These are phyloP conservation scores for Glaucidium brasilianum DNA, from an alignment of 2,113 vertebrate genomes.

Conservation along the genomic window DNA sequence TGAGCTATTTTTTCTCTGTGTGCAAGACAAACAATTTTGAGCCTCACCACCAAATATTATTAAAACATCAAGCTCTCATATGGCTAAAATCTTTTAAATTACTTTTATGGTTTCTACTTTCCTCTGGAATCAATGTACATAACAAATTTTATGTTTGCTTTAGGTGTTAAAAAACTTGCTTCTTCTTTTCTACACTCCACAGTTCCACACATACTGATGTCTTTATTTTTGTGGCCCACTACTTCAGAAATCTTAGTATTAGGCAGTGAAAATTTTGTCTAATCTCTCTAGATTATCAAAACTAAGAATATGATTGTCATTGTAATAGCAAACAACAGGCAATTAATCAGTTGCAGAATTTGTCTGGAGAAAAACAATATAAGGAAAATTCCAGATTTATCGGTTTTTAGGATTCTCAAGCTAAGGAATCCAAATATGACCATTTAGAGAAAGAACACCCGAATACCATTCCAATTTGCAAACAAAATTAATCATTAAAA, in stretches of 20 bases:
- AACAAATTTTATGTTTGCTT: background rate
- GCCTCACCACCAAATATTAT: background rate
- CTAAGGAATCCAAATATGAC: background rate
- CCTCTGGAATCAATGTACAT: background rate
- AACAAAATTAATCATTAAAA: constrained; percentile 1
- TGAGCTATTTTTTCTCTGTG: background rate
- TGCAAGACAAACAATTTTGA: background rate
- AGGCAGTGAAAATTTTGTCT: background rate
- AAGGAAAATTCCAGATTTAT: background rate
- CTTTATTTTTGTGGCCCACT: background rate
- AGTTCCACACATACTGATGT: background rate
- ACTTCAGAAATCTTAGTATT: background rate
- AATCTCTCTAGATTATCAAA: background rate
- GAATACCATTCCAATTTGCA: background rate
- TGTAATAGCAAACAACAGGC: background rate
- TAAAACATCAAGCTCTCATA: background rate
- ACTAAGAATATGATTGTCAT: background rate
- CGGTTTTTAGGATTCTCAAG: background rate
- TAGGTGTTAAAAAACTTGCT: background rate
- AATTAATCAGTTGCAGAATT: background rate
- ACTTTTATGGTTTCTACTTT: background rate
- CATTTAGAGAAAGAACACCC: background rate
- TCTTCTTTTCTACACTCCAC: background rate
- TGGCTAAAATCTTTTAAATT: background rate
- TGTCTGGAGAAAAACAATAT: background rate